Conservation (phyloP, 2,888 invertebrate genomes). For the Mactromeris polynyma region DNA sequence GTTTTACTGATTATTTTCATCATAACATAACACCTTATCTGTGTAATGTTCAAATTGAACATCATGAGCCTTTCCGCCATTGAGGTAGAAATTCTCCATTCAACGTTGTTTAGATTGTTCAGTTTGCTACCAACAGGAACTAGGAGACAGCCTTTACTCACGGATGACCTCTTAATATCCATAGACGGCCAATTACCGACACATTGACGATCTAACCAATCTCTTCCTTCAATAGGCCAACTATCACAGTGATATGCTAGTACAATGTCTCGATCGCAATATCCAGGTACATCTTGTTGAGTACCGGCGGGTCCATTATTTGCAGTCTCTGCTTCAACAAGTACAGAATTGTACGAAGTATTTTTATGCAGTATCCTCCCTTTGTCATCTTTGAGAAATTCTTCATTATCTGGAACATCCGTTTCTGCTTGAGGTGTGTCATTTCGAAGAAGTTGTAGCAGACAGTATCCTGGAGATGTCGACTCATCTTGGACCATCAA, state of each 20-base stretch:
- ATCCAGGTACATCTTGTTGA: not conserved
- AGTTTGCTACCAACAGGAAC: slow-evolving; percentile 18
- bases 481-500: slow-evolving; percentile 12
- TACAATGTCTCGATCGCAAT: not conserved
- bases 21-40: not conserved
- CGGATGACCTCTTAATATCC: not conserved
- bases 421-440: slow-evolving; percentile 6
- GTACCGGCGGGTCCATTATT: not conserved
- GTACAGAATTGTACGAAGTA: not conserved
- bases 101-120: not conserved
- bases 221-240: slow-evolving; percentile 4
- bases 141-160: not conserved
- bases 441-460: slow-evolving; percentile 11
- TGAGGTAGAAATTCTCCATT: slow-evolving; percentile 32
- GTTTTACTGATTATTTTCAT: slow-evolving; percentile 16
- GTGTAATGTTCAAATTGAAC: slow-evolving; percentile 21
- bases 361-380: slow-evolving; percentile 18
- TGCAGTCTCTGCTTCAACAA: not conserved
- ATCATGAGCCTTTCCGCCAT: slow-evolving; percentile 7
- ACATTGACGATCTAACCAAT: slow-evolving; percentile 15
- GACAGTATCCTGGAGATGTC: slow-evolving; percentile 20
- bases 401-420: not conserved
- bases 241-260: not conserved
- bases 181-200: not conserved
- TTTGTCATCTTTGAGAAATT: not conserved